Percentiles rank a stretch among this genome's conserved stretches.
phyloP scores from a whole-genome alignment of 2,888 invertebrate genomes.

The Colletes collaris region DNA sequence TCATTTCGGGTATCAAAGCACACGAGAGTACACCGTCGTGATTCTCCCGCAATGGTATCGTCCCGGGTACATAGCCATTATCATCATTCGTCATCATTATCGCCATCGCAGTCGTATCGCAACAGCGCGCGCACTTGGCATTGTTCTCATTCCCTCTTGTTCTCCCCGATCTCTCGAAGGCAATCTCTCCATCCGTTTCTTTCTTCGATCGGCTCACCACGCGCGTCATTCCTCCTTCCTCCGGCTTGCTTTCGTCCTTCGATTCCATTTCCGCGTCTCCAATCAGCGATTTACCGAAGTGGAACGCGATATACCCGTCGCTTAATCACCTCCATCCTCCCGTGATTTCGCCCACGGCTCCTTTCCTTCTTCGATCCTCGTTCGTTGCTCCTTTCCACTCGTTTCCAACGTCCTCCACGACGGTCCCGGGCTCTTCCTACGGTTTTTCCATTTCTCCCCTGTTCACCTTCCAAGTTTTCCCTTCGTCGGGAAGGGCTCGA shows the following conservation, averaged over 20 bases:
- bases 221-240: constrained; percentile 8
- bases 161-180: constrained; percentile 5
- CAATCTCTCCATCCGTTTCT: constrained; percentile 13
- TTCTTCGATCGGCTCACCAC: not conserved
- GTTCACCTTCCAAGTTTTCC: constrained; percentile 32
- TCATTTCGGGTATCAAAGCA: not conserved
- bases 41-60: not conserved
- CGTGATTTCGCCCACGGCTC: constrained; percentile 40
- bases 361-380: not conserved
- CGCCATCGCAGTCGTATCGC: constrained; percentile 7
- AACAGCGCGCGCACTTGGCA: constrained; percentile 13
- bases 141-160: constrained; percentile 20
- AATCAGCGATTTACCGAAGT: constrained; percentile 51
- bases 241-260: constrained; percentile 28
- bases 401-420: no score
- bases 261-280: constrained; percentile 50
- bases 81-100: constrained; percentile 10
- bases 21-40: constrained; percentile 1
- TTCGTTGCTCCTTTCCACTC: not conserved
- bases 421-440: not conserved
- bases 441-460: constrained; percentile 11
- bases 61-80: not conserved
- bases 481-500: constrained; percentile 16
- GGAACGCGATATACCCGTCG: constrained; percentile 56
- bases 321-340: constrained; percentile 51